These are phyloP conservation scores for Otis tarda DNA, from an alignment of 2,113 vertebrate species.

Conservation along the genomic window DNA sequence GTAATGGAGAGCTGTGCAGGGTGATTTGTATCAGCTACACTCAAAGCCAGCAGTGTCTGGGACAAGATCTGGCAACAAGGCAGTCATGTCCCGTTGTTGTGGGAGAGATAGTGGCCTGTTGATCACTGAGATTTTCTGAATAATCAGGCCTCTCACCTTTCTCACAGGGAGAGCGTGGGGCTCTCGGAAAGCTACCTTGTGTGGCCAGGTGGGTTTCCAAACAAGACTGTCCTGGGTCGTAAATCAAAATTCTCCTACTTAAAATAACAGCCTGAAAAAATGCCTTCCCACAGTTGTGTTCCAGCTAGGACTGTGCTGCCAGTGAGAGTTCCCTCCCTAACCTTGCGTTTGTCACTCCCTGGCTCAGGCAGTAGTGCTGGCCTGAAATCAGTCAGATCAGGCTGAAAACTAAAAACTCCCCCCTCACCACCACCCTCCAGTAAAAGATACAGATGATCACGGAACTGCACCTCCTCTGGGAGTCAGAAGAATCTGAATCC, in stretches of 20 bases:
- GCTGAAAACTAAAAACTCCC: not conserved
- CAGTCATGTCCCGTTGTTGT: not conserved
- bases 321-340: not conserved
- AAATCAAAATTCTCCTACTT: not conserved
- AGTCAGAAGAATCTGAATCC: not conserved
- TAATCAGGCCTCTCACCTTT: not conserved
- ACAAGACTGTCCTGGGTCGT: not conserved
- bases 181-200: not conserved
- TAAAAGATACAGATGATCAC: not conserved
- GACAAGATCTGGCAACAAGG: not conserved
- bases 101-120: rapidly evolving
- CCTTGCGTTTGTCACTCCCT: not conserved
- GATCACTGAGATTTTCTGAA: not conserved
- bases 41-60: not conserved
- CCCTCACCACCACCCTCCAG: not conserved
- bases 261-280: not conserved
- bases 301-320: not conserved
- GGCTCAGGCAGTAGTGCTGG: not conserved
- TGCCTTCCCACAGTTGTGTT: not conserved
- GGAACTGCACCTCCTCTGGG: not conserved
- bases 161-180: not conserved
- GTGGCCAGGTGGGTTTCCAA: not conserved
- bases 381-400: not conserved
- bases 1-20: not conserved
- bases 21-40: not conserved